Conservation (phyloP, 2,888 invertebrate species). For the Acanthosepion esculentum region DNA sequence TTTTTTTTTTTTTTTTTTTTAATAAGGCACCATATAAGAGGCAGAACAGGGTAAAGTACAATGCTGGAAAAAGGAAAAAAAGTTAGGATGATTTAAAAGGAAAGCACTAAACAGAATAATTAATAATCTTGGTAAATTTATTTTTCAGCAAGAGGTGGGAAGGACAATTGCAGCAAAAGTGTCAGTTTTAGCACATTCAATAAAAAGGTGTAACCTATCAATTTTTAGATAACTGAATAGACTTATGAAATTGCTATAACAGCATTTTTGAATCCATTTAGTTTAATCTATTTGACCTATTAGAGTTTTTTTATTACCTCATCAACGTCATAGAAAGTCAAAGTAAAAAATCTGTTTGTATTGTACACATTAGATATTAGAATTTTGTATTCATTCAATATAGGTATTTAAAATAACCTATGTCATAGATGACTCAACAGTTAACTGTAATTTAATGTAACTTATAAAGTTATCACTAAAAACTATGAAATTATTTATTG, state of each 20-base stretch:
- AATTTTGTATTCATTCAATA: too few relatives aligned
- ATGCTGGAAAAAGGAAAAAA: neutral
- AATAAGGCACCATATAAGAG: neutral
- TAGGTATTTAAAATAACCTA: too few relatives aligned
- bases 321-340: too few relatives aligned
- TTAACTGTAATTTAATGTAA: too few relatives aligned
- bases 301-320: too few relatives aligned
- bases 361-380: too few relatives aligned
- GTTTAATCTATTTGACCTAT: neutral
- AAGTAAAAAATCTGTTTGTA: too few relatives aligned
- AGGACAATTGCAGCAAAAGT: neutral
- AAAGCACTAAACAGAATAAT: neutral
- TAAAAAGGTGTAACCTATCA: neutral
- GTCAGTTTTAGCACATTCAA: neutral
- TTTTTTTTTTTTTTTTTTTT: neutral
- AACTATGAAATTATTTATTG: too few relatives aligned
- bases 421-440: too few relatives aligned
- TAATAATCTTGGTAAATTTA: neutral
- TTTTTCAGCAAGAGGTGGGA: neutral
- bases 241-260: neutral
- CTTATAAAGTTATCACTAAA: too few relatives aligned
- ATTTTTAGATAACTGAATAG: neutral
- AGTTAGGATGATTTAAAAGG: neutral
- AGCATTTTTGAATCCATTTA: neutral
- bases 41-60: neutral